Evolutionary conservation across 2,888 invertebrate species (phyloP).

Genomic region (Chrysolina oricalcia): DNA sequence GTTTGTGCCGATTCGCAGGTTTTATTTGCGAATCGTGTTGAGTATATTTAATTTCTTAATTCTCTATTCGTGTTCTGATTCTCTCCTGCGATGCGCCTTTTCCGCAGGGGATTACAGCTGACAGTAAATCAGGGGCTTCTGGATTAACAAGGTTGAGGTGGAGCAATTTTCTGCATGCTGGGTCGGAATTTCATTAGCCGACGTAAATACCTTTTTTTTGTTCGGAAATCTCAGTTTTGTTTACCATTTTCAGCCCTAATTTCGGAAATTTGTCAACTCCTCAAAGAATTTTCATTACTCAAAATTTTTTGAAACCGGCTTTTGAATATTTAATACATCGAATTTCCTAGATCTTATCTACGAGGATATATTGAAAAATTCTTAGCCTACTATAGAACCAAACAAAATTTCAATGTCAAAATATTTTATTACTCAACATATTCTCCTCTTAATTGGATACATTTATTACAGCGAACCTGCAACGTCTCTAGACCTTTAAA

Average conservation of each 20-base stretch:
- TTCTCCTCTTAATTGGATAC: too few relatives aligned
- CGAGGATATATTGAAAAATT: too few relatives aligned
- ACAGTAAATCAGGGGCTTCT: not conserved
- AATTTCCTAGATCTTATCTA: too few relatives aligned
- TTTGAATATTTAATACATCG: too few relatives aligned
- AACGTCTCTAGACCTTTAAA: too few relatives aligned
- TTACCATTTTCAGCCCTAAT: not conserved
- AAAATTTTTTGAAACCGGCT: too few relatives aligned
- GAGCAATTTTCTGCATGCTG: not conserved
- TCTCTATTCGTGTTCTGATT: not conserved
- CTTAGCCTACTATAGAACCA: too few relatives aligned
- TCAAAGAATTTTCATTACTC: too few relatives aligned
- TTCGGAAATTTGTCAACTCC: not conserved
- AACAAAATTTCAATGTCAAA: too few relatives aligned
- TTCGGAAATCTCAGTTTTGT: not conserved
- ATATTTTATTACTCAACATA: too few relatives aligned
- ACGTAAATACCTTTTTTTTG: not conserved
- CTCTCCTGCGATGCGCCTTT: not conserved
- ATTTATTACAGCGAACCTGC: too few relatives aligned
- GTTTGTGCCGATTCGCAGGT: not conserved
- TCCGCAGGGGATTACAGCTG: slow-evolving; percentile 4
- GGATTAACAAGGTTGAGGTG: not conserved
- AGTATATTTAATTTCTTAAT: not conserved
- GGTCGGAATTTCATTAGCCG: slow-evolving; percentile 6
- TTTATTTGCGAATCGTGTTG: not conserved